Base-by-base conservation (phyloP, 2,113 vertebrate genomes). In the Alces alces region DNA sequence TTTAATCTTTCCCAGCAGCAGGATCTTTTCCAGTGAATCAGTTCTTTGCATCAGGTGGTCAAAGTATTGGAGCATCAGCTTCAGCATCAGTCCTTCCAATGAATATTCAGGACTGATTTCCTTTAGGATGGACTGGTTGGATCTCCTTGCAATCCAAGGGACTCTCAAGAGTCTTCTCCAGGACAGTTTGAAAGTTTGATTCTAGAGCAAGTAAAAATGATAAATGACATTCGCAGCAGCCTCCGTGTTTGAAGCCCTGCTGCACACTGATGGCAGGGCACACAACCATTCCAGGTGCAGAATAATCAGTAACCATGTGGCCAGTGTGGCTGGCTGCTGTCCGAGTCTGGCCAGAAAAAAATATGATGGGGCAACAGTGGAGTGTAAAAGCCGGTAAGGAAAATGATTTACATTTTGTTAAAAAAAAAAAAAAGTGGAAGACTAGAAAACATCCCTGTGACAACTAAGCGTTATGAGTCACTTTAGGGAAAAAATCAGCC, bases 261-360 rank as follows among this genome's bases (percentile, higher is more conserved):
- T 14, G 79, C 10, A 4, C 6, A 2, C 28, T 43, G 4, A 83
- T 0, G 6, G 4, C 45, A n/a, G 39, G n/a, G 13, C 43, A 27
- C 0, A 1, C 4, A 0, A 2, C 15, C 43, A 47, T 33, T 9
- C 21, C 21, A 58, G 39, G 43, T 28, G 45, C 21, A 14, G 36
- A 2, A 7, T 25, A 7, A 6, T 27, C 27, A 25, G 79, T 21
- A 12, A 15, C 1, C 7, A 7, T 2, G 3, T 23, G 16, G 64
- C 52, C 2, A 16, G 25, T 3, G 3, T 11, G 21, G 58, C 52
- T 14, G 16, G 9, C 58, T 6, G 45, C 39, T n/a, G 2, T 13
- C 61, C 17, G 16, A 6, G 1, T 23, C 0, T n/a, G 36, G 27
- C 45, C 15, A 28, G 91, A 50, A 50, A 19, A 3, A 28, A 39